These are phyloP conservation scores for Drosophila athabasca DNA, from an alignment of 1,140 invertebrate genomes.

Conservation along the genomic window DNA sequence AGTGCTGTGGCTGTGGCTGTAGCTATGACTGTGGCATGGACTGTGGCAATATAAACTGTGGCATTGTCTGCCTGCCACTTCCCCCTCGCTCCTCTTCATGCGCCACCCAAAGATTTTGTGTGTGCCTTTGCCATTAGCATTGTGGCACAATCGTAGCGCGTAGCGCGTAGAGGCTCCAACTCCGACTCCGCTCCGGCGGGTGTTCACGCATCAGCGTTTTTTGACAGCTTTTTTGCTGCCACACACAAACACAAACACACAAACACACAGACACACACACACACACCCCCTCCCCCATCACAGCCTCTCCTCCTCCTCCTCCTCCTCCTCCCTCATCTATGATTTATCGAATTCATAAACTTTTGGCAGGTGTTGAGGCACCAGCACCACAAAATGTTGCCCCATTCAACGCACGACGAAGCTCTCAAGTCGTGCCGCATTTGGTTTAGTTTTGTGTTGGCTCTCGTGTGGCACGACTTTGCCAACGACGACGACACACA, in stretches of 20 bases:
- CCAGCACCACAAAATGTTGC: constrained; percentile 66
- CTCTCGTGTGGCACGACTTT: constrained; percentile 71
- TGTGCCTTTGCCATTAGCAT: constrained; percentile 72
- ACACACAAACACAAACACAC: not conserved
- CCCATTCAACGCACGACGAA: constrained; percentile 67
- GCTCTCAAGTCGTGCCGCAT: constrained; percentile 68
- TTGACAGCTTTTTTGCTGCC: constrained; percentile 62
- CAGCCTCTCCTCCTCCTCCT: constrained; percentile 14
- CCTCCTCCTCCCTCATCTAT: not conserved
- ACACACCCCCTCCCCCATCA: not conserved
- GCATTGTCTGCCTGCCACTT: constrained; percentile 65
- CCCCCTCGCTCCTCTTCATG: constrained; percentile 13
- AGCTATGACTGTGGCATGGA: constrained; percentile 29
- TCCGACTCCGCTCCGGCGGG: constrained; percentile 43
- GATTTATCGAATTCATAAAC: constrained; percentile 65
- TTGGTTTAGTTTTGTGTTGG: constrained; percentile 69
- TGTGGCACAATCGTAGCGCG: constrained; percentile 79
- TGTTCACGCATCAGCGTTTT: constrained; percentile 76
- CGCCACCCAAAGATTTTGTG: constrained; percentile 67
- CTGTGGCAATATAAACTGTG: constrained; percentile 75
- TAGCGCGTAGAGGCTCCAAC: constrained; percentile 47
- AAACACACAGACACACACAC: not conserved
- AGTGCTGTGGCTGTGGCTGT: constrained; percentile 5
- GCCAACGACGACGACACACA: constrained; percentile 1
- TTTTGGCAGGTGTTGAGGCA: constrained; percentile 75